phyloP scores from a whole-genome alignment of 2,888 invertebrate species.

The Synanthedon formicaeformis region DNA sequence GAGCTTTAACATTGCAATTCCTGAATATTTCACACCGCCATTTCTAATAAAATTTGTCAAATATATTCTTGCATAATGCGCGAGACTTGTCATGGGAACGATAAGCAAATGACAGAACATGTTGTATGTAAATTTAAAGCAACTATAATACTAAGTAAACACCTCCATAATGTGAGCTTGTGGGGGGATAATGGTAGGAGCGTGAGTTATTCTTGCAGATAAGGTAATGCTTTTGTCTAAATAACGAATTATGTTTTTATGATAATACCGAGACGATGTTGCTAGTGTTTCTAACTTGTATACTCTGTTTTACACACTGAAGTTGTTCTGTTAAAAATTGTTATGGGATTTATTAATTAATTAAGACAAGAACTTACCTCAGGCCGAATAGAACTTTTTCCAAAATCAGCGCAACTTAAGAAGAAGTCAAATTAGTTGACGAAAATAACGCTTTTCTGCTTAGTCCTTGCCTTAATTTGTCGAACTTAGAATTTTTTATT shows the following conservation, averaged over 20 bases:
- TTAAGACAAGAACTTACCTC: too few relatives aligned
- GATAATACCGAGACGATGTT: neutral
- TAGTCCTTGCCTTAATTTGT: too few relatives aligned
- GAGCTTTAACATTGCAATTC: constrained; percentile 35
- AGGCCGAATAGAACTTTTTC: too few relatives aligned
- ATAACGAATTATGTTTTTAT: constrained; percentile 15
- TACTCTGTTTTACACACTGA: neutral
- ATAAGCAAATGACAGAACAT: constrained; percentile 69
- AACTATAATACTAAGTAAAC: constrained; percentile 53
- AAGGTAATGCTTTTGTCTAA: constrained; percentile 41
- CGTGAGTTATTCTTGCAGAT: constrained; percentile 49
- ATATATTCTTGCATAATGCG: constrained; percentile 33
- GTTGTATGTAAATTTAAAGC: constrained; percentile 60
- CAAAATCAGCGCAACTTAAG: too few relatives aligned
- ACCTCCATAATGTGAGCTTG: constrained; percentile 46
- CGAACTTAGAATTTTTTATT: too few relatives aligned
- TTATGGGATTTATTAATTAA: too few relatives aligned
- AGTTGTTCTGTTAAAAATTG: neutral
- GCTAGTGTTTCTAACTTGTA: neutral
- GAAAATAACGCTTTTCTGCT: too few relatives aligned
- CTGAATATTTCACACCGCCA: constrained; percentile 40
- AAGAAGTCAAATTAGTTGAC: too few relatives aligned
- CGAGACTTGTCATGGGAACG: constrained; percentile 61
- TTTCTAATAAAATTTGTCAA: constrained; percentile 56
- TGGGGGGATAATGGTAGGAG: constrained; percentile 37